These are phyloP conservation scores for Malacosoma neustria DNA, from an alignment of 2,888 invertebrate species.

Conservation along the genomic window DNA sequence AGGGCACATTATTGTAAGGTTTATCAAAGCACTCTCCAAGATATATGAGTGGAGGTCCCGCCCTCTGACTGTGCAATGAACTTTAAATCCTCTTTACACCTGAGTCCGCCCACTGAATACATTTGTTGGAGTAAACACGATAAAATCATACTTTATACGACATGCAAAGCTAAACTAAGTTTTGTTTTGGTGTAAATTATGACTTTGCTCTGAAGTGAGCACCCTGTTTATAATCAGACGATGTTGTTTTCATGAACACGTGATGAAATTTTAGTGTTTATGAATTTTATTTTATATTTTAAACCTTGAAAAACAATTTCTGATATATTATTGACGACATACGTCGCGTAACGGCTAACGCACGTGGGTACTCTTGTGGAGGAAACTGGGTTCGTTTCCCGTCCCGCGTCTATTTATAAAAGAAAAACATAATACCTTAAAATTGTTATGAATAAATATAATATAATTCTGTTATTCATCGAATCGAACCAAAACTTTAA, in stretches of 20 bases:
- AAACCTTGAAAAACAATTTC: too few relatives aligned
- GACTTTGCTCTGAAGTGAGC: conserved; percentile 17
- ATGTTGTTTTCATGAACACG: conserved; percentile 11
- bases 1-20: conserved; percentile 38
- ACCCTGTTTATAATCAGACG: conserved; percentile 11
- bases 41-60: conserved; percentile 54
- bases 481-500: too few relatives aligned
- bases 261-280: conserved; percentile 17
- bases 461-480: too few relatives aligned
- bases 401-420: too few relatives aligned
- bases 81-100: conserved; percentile 65
- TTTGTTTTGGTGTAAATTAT: conserved; percentile 36
- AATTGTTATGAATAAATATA: too few relatives aligned
- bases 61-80: conserved; percentile 65
- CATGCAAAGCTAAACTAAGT: conserved; percentile 43
- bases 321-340: too few relatives aligned
- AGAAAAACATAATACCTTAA: too few relatives aligned
- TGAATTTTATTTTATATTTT: conserved; percentile 14
- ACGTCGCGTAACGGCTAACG: too few relatives aligned
- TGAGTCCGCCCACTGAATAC: conserved; percentile 59
- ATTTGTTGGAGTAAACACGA: conserved; percentile 57
- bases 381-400: too few relatives aligned
- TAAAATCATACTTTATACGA: conserved; percentile 52
- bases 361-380: too few relatives aligned
- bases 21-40: conserved; percentile 53